A percentile compares a stretch with the other conserved stretches of the same genome.
These are phyloP conservation scores for Lethrus apterus DNA, from an alignment of 1,140 invertebrate genomes.

Conservation along the genomic window DNA sequence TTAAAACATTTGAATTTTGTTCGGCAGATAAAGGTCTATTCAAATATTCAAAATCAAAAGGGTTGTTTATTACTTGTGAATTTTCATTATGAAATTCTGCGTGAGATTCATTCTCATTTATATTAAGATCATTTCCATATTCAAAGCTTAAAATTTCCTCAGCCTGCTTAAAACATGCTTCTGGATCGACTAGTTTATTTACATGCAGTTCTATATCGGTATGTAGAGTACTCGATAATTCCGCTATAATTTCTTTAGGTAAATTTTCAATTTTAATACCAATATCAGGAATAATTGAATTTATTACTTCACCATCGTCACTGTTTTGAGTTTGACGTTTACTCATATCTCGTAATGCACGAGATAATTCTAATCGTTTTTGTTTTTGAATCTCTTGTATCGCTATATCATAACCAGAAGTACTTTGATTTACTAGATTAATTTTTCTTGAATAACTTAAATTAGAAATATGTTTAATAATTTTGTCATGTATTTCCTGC, in stretches of 20 bases:
- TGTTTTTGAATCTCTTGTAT: slow-evolving; percentile 32
- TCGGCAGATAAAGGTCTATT: too few species aligned
- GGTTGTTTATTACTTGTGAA: neutral
- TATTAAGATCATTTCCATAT: slow-evolving; percentile 3
- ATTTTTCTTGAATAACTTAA: slow-evolving; percentile 29
- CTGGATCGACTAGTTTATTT: slow-evolving; percentile 8
- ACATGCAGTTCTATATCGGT: slow-evolving; percentile 19
- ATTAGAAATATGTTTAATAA: slow-evolving; percentile 32
- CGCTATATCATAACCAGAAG: slow-evolving; percentile 28
- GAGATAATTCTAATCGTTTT: slow-evolving; percentile 32
- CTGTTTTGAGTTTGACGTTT: slow-evolving; percentile 12
- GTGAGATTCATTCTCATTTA: neutral
- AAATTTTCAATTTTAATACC: slow-evolving; percentile 34
- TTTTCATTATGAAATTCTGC: neutral
- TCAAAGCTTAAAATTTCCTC: slow-evolving; percentile 14
- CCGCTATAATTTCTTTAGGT: slow-evolving; percentile 30
- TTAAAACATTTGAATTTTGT: too few species aligned
- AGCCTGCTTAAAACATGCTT: slow-evolving; percentile 15
- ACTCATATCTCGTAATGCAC: slow-evolving; percentile 29
- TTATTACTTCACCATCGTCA: slow-evolving; percentile 21
- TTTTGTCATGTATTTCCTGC: slow-evolving; percentile 30
- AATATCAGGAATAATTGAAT: slow-evolving; percentile 34
- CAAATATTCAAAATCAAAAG: neutral
- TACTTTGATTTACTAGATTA: slow-evolving; percentile 29
- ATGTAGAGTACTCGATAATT: slow-evolving; percentile 27